Percentiles rank a stretch among this genome's conserved stretches.
Conservation (phyloP, 2,113 vertebrate genomes). For the Archilochus colubris region DNA sequence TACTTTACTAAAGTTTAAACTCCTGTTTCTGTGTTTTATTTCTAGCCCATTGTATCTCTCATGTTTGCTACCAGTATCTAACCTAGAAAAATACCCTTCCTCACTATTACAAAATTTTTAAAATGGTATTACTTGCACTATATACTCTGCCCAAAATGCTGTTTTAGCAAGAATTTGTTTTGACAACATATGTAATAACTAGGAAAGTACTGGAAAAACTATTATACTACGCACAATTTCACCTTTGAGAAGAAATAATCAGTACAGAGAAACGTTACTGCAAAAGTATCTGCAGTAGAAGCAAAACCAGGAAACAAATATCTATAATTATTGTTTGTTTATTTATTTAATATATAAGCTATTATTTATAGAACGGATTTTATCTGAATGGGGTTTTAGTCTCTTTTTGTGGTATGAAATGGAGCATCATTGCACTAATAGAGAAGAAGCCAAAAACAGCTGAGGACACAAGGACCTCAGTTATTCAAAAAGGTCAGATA, state of each 20-base stretch:
- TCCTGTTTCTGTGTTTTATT: background rate
- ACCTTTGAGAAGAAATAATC: background rate
- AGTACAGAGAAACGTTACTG: background rate
- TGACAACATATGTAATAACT: background rate
- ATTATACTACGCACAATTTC: background rate
- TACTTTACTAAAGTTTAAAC: background rate
- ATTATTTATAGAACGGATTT: background rate
- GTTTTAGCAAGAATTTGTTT: background rate
- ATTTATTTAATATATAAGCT: too few species aligned
- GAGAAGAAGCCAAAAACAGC: background rate
- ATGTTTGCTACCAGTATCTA: background rate
- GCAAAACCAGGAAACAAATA: background rate
- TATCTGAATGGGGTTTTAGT: background rate
- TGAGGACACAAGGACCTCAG: background rate
- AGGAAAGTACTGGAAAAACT: background rate
- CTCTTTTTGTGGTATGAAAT: background rate
- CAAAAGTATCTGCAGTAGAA: background rate
- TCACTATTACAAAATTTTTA: background rate
- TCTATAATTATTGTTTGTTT: background rate
- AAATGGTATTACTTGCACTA: background rate
- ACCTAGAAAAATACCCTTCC: background rate
- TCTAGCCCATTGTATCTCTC: background rate
- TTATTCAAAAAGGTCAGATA: slow-evolving; percentile 32
- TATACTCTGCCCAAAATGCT: background rate
- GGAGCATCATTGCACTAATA: background rate